phyloP scores from a whole-genome alignment of 2,888 invertebrate genomes.

The Orgyia antiqua region DNA sequence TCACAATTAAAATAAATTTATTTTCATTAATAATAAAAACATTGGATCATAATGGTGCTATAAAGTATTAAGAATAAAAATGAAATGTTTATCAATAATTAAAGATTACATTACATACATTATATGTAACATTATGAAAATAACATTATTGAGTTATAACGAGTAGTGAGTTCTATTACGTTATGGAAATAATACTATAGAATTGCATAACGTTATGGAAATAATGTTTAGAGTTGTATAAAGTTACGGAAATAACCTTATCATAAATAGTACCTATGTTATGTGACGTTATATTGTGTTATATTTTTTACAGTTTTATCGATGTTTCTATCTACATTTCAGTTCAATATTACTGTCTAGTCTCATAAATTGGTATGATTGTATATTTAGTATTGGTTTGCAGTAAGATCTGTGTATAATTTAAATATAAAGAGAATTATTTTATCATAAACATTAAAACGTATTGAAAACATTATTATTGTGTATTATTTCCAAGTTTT shows the following conservation, averaged over 20 bases:
- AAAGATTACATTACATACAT: no score
- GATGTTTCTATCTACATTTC: slow-evolving; percentile 35
- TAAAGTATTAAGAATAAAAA: slow-evolving; percentile 13
- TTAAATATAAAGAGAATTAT: slow-evolving; percentile 58
- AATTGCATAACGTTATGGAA: no score
- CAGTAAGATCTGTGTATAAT: slow-evolving; percentile 54
- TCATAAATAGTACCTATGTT: no score
- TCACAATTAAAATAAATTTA: not conserved
- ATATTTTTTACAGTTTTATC: slow-evolving; percentile 22
- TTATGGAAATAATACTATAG: no score
- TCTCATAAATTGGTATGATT: slow-evolving; percentile 63
- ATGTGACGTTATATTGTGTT: slow-evolving; percentile 10
- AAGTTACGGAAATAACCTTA: no score
- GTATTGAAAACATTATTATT: slow-evolving; percentile 18
- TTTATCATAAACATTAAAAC: slow-evolving; percentile 53
- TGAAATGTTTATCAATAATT: no score
- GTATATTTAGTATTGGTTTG: slow-evolving; percentile 46
- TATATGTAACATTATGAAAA: no score
- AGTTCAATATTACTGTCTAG: slow-evolving; percentile 69
- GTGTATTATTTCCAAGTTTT: slow-evolving; percentile 14
- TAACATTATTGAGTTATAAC: no score
- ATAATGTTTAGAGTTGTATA: no score
- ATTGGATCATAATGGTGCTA: slow-evolving; percentile 59
- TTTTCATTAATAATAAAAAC: no score
- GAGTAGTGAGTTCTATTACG: no score